Percentiles rank a stretch among this genome's conserved stretches.
Conservation (phyloP, 2,113 vertebrate genomes). For the human (Homo sapiens) region DNA sequence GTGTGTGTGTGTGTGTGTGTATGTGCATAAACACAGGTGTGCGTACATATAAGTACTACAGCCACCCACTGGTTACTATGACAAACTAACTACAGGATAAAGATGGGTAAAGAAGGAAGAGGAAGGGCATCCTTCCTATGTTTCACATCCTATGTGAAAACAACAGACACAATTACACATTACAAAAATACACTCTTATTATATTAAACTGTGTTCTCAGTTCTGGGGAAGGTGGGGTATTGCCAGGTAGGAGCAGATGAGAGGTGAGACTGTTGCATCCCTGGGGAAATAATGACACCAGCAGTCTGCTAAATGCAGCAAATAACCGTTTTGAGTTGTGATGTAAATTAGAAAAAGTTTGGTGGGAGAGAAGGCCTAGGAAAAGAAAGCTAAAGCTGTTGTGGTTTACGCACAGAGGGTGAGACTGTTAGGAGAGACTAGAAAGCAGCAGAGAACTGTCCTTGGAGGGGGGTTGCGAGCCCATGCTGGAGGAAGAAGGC, state of each 20-base stretch:
- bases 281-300: no score
- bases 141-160: neutral
- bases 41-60: neutral
- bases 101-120: neutral
- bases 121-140: neutral
- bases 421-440: neutral
- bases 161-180: no score
- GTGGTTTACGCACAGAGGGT: neutral
- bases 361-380: no score
- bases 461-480: neutral
- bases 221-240: neutral
- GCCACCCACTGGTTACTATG: neutral
- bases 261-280: neutral
- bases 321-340: neutral
- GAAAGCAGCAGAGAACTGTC: neutral
- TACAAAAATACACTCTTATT: neutral
- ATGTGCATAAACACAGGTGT: accelerated
- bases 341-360: neutral
- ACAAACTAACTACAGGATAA: neutral
- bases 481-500: neutral
- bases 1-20: neutral
- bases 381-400: neutral
- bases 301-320: neutral
- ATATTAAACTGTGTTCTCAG: neutral
- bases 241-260: neutral